Percentiles rank a stretch among this genome's conserved stretches.
These are phyloP conservation scores for Gnathochromis pfefferi DNA, from an alignment of 2,113 vertebrate species.

Conservation along the genomic window DNA sequence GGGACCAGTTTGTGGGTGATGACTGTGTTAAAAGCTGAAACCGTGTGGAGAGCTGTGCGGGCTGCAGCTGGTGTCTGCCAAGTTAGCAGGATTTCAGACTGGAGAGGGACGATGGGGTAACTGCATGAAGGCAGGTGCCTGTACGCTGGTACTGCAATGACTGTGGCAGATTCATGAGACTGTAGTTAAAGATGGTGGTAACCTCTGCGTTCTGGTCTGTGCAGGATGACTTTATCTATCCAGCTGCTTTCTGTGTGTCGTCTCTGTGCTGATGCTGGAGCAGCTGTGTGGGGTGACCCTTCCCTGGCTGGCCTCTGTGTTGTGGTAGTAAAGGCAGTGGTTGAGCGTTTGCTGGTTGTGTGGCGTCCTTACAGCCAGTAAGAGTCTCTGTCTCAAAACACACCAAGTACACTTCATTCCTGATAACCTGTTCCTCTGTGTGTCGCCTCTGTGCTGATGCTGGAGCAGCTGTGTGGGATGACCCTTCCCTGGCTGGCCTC, in stretches of 20 bases:
- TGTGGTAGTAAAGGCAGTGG: no score
- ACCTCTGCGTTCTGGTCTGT: not conserved
- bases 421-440: not conserved
- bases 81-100: not conserved
- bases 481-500: rapidly evolving
- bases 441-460: not conserved
- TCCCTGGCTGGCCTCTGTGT: rapidly evolving
- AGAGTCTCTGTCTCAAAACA: no score
- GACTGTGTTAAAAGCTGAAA: not conserved
- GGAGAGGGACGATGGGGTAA: not conserved
- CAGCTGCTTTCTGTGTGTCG: not conserved
- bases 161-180: not conserved
- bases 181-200: not conserved
- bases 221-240: not conserved
- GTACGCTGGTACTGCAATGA: not conserved
- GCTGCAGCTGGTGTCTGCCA: not conserved
- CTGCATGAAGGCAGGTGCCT: not conserved
- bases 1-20: not conserved
- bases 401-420: no score
- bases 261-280: not conserved
- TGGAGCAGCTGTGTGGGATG: not conserved
- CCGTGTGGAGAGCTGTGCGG: not conserved
- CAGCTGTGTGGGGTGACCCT: not conserved
- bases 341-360: no score
- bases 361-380: no score